These are phyloP conservation scores for Spatulosminthurus flaviceps DNA, from an alignment of 2,888 invertebrate species.

Conservation along the genomic window DNA sequence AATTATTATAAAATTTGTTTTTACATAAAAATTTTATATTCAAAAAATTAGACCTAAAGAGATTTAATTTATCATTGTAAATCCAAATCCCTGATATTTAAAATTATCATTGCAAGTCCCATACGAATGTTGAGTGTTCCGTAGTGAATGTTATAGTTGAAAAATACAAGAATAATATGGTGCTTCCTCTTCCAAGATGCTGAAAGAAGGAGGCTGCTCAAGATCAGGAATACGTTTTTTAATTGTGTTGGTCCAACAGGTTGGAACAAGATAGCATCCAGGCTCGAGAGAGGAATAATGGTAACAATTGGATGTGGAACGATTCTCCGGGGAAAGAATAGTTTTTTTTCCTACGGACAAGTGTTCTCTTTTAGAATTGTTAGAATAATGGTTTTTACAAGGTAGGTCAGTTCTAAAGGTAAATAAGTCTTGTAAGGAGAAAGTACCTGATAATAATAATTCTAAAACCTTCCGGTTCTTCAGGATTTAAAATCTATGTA, in stretches of 20 bases:
- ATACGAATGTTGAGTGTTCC: too few relatives aligned
- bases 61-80: too few relatives aligned
- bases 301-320: background rate
- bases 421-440: slow-evolving; percentile 3
- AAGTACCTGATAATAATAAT: background rate
- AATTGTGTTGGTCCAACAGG: background rate
- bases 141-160: too few relatives aligned
- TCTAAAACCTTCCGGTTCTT: background rate
- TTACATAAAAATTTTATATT: too few relatives aligned
- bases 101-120: too few relatives aligned
- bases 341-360: background rate
- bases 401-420: background rate
- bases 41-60: too few relatives aligned
- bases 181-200: too few relatives aligned
- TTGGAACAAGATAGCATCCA: background rate
- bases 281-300: background rate
- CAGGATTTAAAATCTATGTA: too few relatives aligned
- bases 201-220: too few relatives aligned
- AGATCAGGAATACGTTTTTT: background rate
- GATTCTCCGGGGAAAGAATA: background rate
- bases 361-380: background rate
- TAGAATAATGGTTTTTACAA: background rate
- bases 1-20: too few relatives aligned
- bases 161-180: too few relatives aligned
- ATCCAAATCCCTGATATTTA: too few relatives aligned